phyloP scores from a whole-genome alignment of 2,888 invertebrate species.

The Mythimna pallens region DNA sequence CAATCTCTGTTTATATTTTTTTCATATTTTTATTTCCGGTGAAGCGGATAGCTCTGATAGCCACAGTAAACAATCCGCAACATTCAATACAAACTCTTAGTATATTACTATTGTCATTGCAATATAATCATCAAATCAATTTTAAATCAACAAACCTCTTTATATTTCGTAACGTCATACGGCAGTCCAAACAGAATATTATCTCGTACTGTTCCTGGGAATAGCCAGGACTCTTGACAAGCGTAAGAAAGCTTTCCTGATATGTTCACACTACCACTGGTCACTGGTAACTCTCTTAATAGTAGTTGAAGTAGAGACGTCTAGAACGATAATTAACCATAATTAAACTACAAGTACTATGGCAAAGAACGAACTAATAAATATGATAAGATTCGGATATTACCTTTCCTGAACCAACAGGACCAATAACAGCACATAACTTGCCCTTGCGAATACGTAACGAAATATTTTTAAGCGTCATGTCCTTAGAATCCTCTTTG shows the following conservation, averaged over 20 bases:
- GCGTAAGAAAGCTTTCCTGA: slow-evolving; percentile 93
- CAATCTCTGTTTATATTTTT: slow-evolving; percentile 9
- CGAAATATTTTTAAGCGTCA: slow-evolving; percentile 90
- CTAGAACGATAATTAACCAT: slow-evolving; percentile 72
- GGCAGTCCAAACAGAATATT: slow-evolving; percentile 95
- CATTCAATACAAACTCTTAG: neutral
- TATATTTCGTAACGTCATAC: slow-evolving; percentile 92
- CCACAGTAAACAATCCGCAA: neutral
- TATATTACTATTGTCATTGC: neutral
- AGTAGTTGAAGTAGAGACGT: slow-evolving; percentile 92
- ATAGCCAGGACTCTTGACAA: slow-evolving; percentile 96
- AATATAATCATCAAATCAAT: neutral
- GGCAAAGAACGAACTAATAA: neutral
- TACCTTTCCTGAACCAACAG: slow-evolving; percentile 96
- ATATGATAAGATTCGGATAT: neutral
- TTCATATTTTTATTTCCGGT: slow-evolving; percentile 12
- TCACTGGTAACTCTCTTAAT: slow-evolving; percentile 92
- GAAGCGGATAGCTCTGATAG: neutral
- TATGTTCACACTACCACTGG: slow-evolving; percentile 90
- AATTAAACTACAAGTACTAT: neutral
- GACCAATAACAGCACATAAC: slow-evolving; percentile 95
- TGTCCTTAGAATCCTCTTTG: slow-evolving; percentile 75
- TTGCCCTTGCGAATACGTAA: slow-evolving; percentile 91
- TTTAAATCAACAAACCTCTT: slow-evolving; percentile 80
- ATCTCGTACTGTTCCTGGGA: slow-evolving; percentile 93